Percentiles rank a stretch among this genome's conserved stretches.
Conservation (phyloP, 1,140 invertebrate genomes). For the Meloidogyne exigua region DNA sequence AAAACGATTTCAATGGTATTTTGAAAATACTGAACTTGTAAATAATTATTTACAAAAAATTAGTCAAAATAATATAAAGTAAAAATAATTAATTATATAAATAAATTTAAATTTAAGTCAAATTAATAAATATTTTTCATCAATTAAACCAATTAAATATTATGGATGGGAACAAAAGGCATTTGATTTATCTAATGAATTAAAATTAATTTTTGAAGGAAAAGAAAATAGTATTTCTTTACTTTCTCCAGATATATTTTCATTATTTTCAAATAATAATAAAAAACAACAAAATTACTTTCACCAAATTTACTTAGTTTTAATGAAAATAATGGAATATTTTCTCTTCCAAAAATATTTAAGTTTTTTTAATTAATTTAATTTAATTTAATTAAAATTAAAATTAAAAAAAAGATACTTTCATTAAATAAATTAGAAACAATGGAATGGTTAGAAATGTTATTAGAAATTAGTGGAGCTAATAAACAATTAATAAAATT, state of each 20-base stretch:
- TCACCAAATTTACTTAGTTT: constrained; percentile 16
- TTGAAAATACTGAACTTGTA: not conserved
- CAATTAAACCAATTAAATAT: not conserved
- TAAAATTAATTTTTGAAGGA: constrained; percentile 1
- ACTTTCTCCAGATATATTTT: constrained; percentile 22
- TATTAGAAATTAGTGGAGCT: constrained; percentile 19
- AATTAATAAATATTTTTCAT: not conserved
- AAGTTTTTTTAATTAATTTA: not conserved
- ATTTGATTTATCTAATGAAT: not conserved
- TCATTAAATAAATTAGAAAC: constrained; percentile 12
- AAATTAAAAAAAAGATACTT: not conserved
- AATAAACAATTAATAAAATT: constrained; percentile 8
- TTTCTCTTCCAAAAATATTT: constrained; percentile 1
- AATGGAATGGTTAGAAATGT: constrained; percentile 20
- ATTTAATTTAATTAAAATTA: too few species aligned
- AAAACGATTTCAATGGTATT: constrained; percentile 5
- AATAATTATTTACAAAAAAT: constrained; percentile 3
- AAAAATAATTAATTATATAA: not conserved
- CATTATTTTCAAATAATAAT: not conserved
- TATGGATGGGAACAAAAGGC: not conserved
- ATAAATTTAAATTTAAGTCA: not conserved
- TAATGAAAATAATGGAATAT: not conserved
- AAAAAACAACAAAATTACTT: constrained; percentile 1
- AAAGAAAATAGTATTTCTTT: constrained; percentile 4
- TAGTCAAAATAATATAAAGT: constrained; percentile 5